Evolutionary conservation across 1,140 invertebrate species (phyloP).

Genomic region (Galleria mellonella): DNA sequence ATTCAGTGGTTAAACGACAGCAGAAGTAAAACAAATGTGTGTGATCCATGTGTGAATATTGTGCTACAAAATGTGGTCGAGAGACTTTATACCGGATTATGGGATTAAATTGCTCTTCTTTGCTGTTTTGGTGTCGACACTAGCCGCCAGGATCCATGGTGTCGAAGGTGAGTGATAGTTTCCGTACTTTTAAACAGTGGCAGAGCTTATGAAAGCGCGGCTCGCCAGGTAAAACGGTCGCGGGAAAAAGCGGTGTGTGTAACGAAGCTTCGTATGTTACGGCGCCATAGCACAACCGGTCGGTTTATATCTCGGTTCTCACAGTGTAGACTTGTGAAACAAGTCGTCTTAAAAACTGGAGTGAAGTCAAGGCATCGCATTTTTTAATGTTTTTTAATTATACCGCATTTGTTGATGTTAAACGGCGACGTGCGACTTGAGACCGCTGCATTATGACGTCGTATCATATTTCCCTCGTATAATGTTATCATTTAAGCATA

Average conservation of each 20-base stretch:
- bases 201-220: constrained; percentile 67
- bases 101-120: constrained; percentile 61
- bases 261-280: constrained; percentile 30
- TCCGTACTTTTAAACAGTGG: constrained; percentile 23
- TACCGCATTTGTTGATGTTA: constrained; percentile 38
- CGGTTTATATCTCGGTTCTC: constrained; percentile 61
- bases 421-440: constrained; percentile 15
- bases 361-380: constrained; percentile 62
- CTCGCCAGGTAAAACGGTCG: constrained; percentile 31
- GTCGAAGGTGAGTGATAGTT: constrained; percentile 56
- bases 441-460: constrained; percentile 22
- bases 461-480: constrained; percentile 5
- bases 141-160: constrained; percentile 49
- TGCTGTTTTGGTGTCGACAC: constrained; percentile 41
- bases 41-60: constrained; percentile 71
- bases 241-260: constrained; percentile 26
- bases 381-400: constrained; percentile 66
- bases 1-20: constrained; percentile 57
- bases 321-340: constrained; percentile 68
- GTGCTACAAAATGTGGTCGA: constrained; percentile 71
- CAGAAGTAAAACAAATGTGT: constrained; percentile 72
- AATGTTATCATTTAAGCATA: no score
- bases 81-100: constrained; percentile 73
- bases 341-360: constrained; percentile 68
- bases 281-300: constrained; percentile 25